Evolutionary conservation across 2,797 vertebrate genomes (phyloP).

Genomic region (Falco novaeseelandiae): DNA sequence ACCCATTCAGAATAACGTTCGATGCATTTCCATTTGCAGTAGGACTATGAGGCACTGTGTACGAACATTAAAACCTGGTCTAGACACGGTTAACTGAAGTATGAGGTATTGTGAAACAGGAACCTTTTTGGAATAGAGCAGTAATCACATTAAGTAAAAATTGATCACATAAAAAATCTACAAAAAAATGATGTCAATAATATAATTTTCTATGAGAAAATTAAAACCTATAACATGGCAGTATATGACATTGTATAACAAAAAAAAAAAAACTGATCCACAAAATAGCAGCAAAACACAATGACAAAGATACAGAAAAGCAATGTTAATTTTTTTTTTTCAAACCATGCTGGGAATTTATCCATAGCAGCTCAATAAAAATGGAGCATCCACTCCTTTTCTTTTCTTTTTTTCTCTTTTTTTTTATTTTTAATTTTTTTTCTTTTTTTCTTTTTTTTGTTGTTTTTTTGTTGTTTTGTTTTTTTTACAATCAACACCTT

Average conservation of each 20-base stretch:
- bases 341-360: conserved; percentile 88
- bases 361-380: conserved; percentile 93
- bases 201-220: conserved; percentile 97
- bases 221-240: conserved; percentile 91
- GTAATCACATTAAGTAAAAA: conserved; percentile 92
- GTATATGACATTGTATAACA: conserved; percentile 91
- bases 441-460: conserved; percentile 56
- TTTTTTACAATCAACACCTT: conserved; percentile 86
- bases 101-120: conserved; percentile 96
- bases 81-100: conserved; percentile 86
- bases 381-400: conserved; percentile 83
- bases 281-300: conserved; percentile 97
- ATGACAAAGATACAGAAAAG: conserved; percentile 87
- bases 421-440: not conserved
- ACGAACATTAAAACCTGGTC: conserved; percentile 77
- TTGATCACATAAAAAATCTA: conserved; percentile 86
- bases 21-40: conserved; percentile 78
- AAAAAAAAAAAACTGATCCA: conserved; percentile 81
- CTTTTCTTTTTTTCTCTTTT: conserved; percentile 68
- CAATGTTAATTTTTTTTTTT: conserved; percentile 80
- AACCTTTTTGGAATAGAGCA: conserved; percentile 95
- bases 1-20: conserved; percentile 79
- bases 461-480: conserved; percentile 27
- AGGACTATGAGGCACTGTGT: conserved; percentile 82
- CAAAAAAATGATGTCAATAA: conserved; percentile 89